Percentiles rank a stretch among this genome's conserved stretches.
phyloP scores from a whole-genome alignment of 1,140 invertebrate species.

The Hyles vespertilio region DNA sequence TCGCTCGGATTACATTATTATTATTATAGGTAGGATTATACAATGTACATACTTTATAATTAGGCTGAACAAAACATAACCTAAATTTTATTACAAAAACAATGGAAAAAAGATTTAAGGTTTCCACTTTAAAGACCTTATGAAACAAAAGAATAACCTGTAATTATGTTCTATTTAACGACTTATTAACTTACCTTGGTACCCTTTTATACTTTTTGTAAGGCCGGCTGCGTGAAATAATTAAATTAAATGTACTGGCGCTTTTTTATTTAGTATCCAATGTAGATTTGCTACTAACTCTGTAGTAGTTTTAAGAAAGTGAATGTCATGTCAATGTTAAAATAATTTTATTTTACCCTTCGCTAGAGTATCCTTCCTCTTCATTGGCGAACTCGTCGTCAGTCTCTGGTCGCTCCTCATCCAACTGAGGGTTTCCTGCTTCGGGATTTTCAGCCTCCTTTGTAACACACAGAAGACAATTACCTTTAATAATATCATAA shows the following conservation, averaged over 20 bases:
- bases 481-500: background rate
- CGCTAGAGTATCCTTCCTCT: constrained; percentile 79
- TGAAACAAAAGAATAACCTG: background rate
- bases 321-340: no score
- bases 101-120: no score
- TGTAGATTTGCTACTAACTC: no score
- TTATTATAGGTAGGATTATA: no score
- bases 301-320: no score
- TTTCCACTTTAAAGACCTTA: no score
- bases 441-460: constrained; percentile 60
- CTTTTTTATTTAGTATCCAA: background rate
- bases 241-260: constrained; percentile 20
- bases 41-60: no score
- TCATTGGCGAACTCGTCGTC: constrained; percentile 83
- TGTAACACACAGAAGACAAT: background rate
- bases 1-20: no score
- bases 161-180: background rate
- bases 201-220: constrained; percentile 58
- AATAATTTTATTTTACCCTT: constrained; percentile 69
- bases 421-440: constrained; percentile 60
- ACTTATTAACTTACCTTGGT: constrained; percentile 40
- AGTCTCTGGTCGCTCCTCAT: constrained; percentile 75
- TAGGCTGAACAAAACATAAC: no score
- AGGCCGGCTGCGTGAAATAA: constrained; percentile 39
- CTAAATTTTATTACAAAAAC: no score